These are phyloP conservation scores for Trachelus tabidus DNA, from an alignment of 2,888 invertebrate species.

Conservation along the genomic window DNA sequence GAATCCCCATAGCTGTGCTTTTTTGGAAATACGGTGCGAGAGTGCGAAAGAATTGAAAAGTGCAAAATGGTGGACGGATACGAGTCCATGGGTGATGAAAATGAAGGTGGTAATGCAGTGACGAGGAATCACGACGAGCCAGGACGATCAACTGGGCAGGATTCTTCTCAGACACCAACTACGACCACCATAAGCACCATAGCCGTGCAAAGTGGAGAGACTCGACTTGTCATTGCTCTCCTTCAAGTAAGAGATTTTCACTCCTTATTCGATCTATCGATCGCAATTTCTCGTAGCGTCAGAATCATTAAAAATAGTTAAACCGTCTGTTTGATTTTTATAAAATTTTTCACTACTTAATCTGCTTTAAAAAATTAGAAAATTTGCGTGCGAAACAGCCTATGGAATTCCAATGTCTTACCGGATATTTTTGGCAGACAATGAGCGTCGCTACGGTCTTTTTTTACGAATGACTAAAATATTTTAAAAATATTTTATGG, in stretches of 20 bases:
- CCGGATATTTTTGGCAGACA: neutral
- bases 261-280: slow-evolving; percentile 2
- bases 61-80: slow-evolving; percentile 53
- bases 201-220: slow-evolving; percentile 87
- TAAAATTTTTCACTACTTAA: neutral
- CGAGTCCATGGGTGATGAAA: slow-evolving; percentile 43
- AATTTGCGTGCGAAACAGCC: neutral
- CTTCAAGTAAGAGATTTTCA: slow-evolving; percentile 78
- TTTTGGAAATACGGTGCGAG: neutral
- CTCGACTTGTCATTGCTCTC: slow-evolving; percentile 88
- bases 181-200: slow-evolving; percentile 92
- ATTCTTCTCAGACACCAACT: slow-evolving; percentile 56
- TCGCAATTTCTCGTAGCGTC: neutral
- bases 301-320: neutral
- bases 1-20: neutral
- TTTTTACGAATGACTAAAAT: neutral
- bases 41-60: neutral
- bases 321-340: neutral
- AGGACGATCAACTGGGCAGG: slow-evolving; percentile 23
- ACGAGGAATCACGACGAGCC: slow-evolving; percentile 14
- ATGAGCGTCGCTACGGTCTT: neutral
- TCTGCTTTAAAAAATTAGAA: neutral
- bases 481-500: neutral
- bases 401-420: neutral
- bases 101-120: slow-evolving; percentile 7